A percentile compares a stretch with the other conserved stretches of the same genome.
These are phyloP conservation scores for Ephydatia muelleri DNA, from an alignment of 37 sponge, comb jelly and placozoan species.

Conservation along the genomic window DNA sequence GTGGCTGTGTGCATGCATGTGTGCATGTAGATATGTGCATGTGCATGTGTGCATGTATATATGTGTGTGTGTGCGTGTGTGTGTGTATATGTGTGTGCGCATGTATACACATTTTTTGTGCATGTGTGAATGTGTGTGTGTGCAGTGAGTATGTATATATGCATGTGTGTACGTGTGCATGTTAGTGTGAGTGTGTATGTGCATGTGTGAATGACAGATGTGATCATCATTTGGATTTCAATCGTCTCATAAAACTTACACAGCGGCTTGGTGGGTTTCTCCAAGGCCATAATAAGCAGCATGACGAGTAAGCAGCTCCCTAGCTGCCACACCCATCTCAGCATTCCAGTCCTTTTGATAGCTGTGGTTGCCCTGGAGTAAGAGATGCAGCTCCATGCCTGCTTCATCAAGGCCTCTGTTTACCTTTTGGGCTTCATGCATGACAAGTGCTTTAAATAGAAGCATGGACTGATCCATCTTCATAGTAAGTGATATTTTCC, in stretches of 20 bases:
- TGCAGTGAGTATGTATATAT: no score
- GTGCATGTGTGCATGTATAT: not conserved
- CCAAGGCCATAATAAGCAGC: slow-evolving; percentile 36
- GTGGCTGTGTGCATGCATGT: slow-evolving; percentile 10
- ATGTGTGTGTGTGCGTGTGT: not conserved
- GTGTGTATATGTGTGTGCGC: not conserved
- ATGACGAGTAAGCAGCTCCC: slow-evolving; percentile 38
- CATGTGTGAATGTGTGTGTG: not conserved
- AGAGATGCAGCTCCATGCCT: not conserved
- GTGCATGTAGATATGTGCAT: no score
- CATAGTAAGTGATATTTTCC: not conserved
- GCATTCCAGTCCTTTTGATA: slow-evolving; percentile 41
- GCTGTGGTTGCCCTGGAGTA: not conserved
- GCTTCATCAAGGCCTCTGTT: no score
- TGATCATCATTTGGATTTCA: not conserved
- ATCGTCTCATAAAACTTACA: slow-evolving; percentile 25
- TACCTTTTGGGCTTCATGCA: not conserved
- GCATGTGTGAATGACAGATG: no score
- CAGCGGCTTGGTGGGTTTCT: slow-evolving; percentile 17
- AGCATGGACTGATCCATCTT: not conserved
- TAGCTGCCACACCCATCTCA: not conserved
- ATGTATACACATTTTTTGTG: not conserved
- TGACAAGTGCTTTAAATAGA: not conserved
- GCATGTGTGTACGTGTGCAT: not conserved
- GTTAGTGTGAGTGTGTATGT: not conserved